Evolutionary conservation across 2,113 vertebrate genomes (phyloP).

Genomic region (Microtus montanus): DNA sequence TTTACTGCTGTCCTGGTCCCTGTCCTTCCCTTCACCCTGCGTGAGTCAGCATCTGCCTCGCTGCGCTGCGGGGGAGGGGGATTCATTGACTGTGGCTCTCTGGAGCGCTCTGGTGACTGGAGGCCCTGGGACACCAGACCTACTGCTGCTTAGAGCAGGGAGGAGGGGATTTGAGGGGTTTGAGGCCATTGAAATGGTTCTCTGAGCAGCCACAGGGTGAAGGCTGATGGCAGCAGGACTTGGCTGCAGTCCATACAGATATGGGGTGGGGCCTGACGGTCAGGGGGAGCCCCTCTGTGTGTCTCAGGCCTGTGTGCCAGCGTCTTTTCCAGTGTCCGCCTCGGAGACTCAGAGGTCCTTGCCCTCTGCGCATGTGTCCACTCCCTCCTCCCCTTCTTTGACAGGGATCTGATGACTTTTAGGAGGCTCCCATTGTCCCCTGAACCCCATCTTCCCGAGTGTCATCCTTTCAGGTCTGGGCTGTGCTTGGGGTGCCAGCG

Average conservation of each 20-base stretch:
- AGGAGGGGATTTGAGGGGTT: no score
- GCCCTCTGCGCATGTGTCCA: neutral
- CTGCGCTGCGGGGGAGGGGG: neutral
- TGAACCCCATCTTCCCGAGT: neutral
- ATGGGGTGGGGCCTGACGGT: neutral
- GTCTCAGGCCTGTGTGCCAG: neutral
- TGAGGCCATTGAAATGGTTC: neutral
- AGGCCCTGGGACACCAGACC: neutral
- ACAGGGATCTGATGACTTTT: neutral
- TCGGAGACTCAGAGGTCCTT: neutral
- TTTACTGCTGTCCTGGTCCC: slow-evolving; percentile 54
- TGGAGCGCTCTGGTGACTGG: neutral
- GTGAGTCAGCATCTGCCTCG: slow-evolving; percentile 69
- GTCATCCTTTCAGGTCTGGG: neutral
- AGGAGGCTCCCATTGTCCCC: neutral
- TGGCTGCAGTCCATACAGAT: neutral
- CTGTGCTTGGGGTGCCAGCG: neutral
- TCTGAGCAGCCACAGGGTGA: neutral
- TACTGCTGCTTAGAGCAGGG: neutral
- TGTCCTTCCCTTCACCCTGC: neutral
- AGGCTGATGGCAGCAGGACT: neutral
- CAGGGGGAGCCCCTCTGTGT: neutral
- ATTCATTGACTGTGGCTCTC: neutral
- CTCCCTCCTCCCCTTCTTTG: neutral
- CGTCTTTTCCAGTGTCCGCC: rapidly evolving